phyloP scores from a whole-genome alignment of 2,113 vertebrate species.

The Rhinoderma darwinii region DNA sequence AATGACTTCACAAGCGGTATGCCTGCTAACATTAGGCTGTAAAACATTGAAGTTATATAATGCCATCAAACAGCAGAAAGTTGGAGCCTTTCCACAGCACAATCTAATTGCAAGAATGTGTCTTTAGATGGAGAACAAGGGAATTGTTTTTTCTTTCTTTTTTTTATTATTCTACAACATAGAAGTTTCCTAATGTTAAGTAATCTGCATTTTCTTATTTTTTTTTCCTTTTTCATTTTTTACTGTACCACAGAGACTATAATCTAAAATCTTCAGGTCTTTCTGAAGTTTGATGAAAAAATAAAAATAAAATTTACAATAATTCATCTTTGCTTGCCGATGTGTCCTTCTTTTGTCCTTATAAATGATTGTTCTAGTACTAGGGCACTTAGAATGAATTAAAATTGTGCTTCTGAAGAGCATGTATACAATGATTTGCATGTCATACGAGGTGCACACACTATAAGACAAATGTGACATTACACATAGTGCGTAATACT shows the following conservation, averaged over 20 bases:
- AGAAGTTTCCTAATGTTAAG: constrained; percentile 53
- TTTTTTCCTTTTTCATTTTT: constrained; percentile 38
- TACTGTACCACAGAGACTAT: constrained; percentile 45
- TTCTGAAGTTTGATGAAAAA: constrained; percentile 44
- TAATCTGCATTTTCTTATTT: constrained; percentile 43
- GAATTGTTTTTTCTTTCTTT: constrained; percentile 28
- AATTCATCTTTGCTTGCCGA: not conserved
- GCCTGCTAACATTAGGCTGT: constrained; percentile 62
- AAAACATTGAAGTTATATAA: constrained; percentile 59
- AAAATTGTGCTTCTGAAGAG: not conserved
- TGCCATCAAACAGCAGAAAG: constrained; percentile 63
- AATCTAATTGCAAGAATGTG: constrained; percentile 64
- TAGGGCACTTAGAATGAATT: not conserved
- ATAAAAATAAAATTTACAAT: constrained; percentile 32
- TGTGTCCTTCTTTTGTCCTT: not conserved
- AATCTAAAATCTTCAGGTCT: constrained; percentile 38
- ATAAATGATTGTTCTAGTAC: not conserved
- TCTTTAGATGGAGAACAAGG: constrained; percentile 57
- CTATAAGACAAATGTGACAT: not conserved
- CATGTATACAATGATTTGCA: not conserved
- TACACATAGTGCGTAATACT: not conserved
- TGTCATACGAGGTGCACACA: not conserved
- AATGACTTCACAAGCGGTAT: constrained; percentile 67
- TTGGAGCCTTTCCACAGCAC: constrained; percentile 62
- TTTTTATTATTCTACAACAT: constrained; percentile 33